Percentiles rank a stretch among this genome's conserved stretches.
Evolutionary conservation across 2,113 vertebrate genomes (phyloP).

Genomic region (Triplophysa siluroides): DNA sequence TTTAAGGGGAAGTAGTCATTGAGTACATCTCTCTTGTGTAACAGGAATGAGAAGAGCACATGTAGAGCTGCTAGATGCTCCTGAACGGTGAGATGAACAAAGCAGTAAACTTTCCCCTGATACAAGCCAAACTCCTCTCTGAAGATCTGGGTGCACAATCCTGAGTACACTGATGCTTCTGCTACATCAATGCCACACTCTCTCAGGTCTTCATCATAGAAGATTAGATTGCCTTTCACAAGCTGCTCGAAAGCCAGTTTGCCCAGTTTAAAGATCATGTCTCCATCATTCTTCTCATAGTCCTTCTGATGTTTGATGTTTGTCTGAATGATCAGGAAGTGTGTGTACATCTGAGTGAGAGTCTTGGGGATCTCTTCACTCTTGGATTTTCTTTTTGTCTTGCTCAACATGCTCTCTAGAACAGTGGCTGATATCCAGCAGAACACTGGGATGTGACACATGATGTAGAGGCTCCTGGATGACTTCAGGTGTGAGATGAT

Average conservation of each 20-base stretch:
- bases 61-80: not conserved
- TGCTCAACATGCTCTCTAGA: not conserved
- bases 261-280: not conserved
- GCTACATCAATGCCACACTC: constrained; percentile 4
- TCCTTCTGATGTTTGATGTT: not conserved
- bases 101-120: no score
- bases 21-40: no score
- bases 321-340: constrained; percentile 6
- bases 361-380: not conserved
- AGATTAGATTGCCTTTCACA: not conserved
- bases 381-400: no score
- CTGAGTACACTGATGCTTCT: not conserved
- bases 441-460: constrained; percentile 6
- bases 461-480: constrained; percentile 11
- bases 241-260: not conserved
- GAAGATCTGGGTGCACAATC: not conserved
- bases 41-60: not conserved
- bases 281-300: not conserved
- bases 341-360: not conserved
- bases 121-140: not conserved
- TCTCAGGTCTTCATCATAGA: no score
- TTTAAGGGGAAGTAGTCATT: no score
- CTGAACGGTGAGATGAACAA: not conserved
- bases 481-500: constrained; percentile 22
- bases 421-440: no score